Base-by-base conservation (phyloP, 2,113 vertebrate species). In the Caranx melampygus region DNA sequence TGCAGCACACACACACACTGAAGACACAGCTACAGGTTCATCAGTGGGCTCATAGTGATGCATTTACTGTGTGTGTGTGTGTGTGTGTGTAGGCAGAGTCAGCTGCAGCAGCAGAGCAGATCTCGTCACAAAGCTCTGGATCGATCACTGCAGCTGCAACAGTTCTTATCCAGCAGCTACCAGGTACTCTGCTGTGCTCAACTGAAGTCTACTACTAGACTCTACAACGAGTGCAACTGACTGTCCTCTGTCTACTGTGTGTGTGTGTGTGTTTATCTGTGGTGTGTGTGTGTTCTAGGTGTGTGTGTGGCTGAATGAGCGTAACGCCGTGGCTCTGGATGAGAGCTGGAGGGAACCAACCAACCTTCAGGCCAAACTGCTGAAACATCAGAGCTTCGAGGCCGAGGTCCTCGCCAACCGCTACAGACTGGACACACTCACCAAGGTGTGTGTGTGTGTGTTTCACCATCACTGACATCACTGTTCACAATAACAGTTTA, bases 251-350 rank as follows among this genome's bases (percentile, higher is more conserved):
- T 31, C 2, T 68, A 9, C 13, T n/a, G 6, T 18, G 16, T 33
- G 34, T 64, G 16, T 57, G 54, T 72, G 33, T 64, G 33, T 75
- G 5, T 52, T 4, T 16, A 18, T 0, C 21, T 62, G 64, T 59
- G 54, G 71, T 78, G 26, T 68, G 51, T 69, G 54, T 75, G 34
- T 59, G 4, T 11, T 40, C 5, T 72, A 99, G 97, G 88, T 96
- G 78, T 95, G 91, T 69, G 83, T 91, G 2, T 97, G 97, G 97
- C 93, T 99, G 87, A 94, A 93, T 0, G 96, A 97, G 90, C 97
- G 95, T 88, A 96, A 94, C 3, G 92, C 91, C 2, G 94, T 95
- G 83, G 95, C 96, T 35, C 72, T 95, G 87, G 97, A 97, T 67
- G 95, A 96, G 18, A 96, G 78, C 83, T 97, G 96, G 96, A 94